A percentile compares a stretch with the other conserved stretches of the same genome.
These are phyloP conservation scores for Serrognathus titanus DNA, from an alignment of 2,888 invertebrate genomes.

Conservation along the genomic window DNA sequence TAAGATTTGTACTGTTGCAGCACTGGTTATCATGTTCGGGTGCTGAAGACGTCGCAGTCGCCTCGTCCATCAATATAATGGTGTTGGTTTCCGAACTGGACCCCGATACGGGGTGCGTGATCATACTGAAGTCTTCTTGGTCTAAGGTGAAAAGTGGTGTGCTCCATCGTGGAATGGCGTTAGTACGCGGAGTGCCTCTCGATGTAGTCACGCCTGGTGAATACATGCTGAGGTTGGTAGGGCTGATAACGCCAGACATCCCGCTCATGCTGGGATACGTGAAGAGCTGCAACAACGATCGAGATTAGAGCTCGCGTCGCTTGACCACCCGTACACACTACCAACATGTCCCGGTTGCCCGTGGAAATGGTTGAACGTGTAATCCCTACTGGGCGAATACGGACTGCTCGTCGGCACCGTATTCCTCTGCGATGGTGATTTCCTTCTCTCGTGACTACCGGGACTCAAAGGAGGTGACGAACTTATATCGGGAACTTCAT, in stretches of 20 bases:
- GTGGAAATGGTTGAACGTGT: constrained; percentile 85
- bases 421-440: constrained; percentile 45
- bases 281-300: constrained; percentile 67
- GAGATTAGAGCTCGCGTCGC: constrained; percentile 28
- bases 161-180: constrained; percentile 71
- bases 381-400: constrained; percentile 40
- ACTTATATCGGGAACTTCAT: constrained; percentile 41
- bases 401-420: constrained; percentile 40
- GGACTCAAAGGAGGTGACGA: constrained; percentile 49
- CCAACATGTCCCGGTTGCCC: constrained; percentile 80
- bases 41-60: constrained; percentile 33
- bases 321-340: constrained; percentile 45
- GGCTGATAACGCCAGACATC: constrained; percentile 84
- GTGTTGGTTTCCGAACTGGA: constrained; percentile 61
- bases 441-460: constrained; percentile 43
- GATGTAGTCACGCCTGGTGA: constrained; percentile 71
- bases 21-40: constrained; percentile 33
- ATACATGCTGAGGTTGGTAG: constrained; percentile 82
- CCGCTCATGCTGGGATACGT: constrained; percentile 86
- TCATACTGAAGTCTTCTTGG: constrained; percentile 89
- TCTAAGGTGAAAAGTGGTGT: constrained; percentile 83
- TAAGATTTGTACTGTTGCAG: constrained; percentile 45
- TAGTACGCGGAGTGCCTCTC: constrained; percentile 64
- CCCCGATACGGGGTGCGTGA: constrained; percentile 68
- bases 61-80: constrained; percentile 77